These are phyloP conservation scores for Aphelenchoides besseyi DNA, from an alignment of 1,140 invertebrate species.

Conservation along the genomic window DNA sequence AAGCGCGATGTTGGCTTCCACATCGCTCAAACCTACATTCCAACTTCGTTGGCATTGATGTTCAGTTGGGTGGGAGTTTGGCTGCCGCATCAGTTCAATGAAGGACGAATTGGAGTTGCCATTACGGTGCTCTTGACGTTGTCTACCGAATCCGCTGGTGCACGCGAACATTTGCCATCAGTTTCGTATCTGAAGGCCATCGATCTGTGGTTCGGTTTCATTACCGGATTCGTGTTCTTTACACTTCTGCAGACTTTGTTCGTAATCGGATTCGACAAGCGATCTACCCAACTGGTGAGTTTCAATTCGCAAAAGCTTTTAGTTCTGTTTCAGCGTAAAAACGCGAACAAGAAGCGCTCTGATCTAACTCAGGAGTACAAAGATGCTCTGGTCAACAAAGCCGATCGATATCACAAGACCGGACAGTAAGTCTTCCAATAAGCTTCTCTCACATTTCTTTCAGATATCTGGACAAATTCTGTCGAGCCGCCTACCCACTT, in stretches of 20 bases:
- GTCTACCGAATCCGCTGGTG: conserved; percentile 61
- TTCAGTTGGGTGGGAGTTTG: conserved; percentile 72
- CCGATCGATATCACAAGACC: conserved; percentile 58
- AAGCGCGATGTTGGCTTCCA: conserved; percentile 83
- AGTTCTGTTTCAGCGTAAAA: conserved; percentile 51
- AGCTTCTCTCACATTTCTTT: background rate
- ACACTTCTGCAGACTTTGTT: conserved; percentile 60
- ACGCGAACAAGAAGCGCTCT: conserved; percentile 53
- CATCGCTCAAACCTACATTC: conserved; percentile 81
- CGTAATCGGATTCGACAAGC: conserved; percentile 61
- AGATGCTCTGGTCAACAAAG: conserved; percentile 53
- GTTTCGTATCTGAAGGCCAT: conserved; percentile 63
- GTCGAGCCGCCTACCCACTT: conserved; percentile 61
- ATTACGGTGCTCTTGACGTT: conserved; percentile 60
- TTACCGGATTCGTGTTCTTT: conserved; percentile 62
- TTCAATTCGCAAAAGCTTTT: background rate
- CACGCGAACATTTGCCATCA: conserved; percentile 59
- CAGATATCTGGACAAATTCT: conserved; percentile 61
- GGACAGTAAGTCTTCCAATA: conserved; percentile 41
- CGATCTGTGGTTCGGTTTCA: conserved; percentile 62
- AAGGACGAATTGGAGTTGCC: conserved; percentile 61
- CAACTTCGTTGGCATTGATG: conserved; percentile 78
- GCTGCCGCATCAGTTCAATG: conserved; percentile 62
- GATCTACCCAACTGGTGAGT: conserved; percentile 58
- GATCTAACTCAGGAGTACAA: conserved; percentile 58